These are phyloP conservation scores for Dryobates pubescens DNA, from an alignment of 2,797 vertebrate species.

Conservation along the genomic window DNA sequence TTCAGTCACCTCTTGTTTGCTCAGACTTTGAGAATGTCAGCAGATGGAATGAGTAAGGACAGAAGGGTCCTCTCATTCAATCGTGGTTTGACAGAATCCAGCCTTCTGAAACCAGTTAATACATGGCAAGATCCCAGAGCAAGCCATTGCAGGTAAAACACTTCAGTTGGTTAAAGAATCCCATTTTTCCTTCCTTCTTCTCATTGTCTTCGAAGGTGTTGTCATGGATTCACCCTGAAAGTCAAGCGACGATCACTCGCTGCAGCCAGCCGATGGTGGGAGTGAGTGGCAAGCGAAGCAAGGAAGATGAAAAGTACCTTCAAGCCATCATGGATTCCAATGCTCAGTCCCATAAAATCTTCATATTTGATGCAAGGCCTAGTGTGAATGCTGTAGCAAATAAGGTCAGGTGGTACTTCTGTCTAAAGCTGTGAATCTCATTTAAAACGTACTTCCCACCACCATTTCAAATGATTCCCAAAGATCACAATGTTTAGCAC, in stretches of 20 bases:
- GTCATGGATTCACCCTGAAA: conserved; percentile 98
- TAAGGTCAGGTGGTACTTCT: conserved; percentile 82
- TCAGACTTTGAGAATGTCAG: neutral
- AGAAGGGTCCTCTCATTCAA: neutral
- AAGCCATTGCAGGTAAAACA: neutral
- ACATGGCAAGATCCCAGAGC: neutral
- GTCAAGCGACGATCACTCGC: conserved; percentile 93
- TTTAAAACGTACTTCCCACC: neutral
- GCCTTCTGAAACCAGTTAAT: neutral
- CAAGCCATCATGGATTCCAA: conserved; percentile 98
- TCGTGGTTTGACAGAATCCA: neutral
- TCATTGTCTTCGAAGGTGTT: conserved; percentile 81
- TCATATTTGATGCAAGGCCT: conserved; percentile 96
- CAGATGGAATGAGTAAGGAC: neutral
- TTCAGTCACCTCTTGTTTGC: neutral
- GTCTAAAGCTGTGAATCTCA: neutral
- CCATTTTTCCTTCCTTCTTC: neutral
- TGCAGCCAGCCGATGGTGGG: conserved; percentile 97
- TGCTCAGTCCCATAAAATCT: conserved; percentile 98
- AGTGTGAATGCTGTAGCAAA: conserved; percentile 96
- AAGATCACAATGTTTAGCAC: neutral
- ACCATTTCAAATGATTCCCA: neutral
- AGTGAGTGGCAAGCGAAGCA: conserved; percentile 92
- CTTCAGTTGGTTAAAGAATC: neutral
- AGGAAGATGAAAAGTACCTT: conserved; percentile 96